Evolutionary conservation across 2,113 vertebrate genomes (phyloP), one percentile per base, ranked within the genome.

Genomic region (Corythoichthys intestinalis): DNA sequence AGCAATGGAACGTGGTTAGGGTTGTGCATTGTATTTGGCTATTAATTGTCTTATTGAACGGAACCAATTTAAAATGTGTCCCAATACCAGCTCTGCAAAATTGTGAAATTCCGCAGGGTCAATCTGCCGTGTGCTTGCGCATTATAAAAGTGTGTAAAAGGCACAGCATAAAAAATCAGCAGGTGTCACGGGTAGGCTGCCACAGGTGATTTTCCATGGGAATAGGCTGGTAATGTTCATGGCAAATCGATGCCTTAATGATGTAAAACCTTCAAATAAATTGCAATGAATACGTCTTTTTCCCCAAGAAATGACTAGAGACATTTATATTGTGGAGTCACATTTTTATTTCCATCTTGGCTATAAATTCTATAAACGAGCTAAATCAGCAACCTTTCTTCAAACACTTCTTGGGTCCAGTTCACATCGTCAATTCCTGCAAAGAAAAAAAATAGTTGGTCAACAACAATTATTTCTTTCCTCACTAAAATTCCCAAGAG

Each of bases 301-400:
- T 35, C 46, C 47, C n/a, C 57, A 72, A 69, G 2, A 75, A 74
- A 3, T 7, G 2, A 74, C 1, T 3, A 3, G 39, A 65, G 70
- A 50, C 14, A 68, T 37, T n/a, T 87, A 92, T 91, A 92, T 90
- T 88, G 92, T 93, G 93, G 97, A 95, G 91, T 92, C 95, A 94
- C 93, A 94, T 92, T 91, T 95, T 96, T 98, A 97, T 97, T 97
- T 94, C 86, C 89, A 66, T 89, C 87, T 71, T 81, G 87, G 89
- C 94, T 98, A 98, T 95, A 98, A 98, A 98, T 93, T 95, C 95
- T 98, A 98, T 94, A 98, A 98, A 97, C 89, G 88, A 90, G 82
- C 83, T 89, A 85, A 88, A 94, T 92, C 93, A 93, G 93, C 87
- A 91, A 93, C 85, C 89, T 89, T 91, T 91, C 81, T 81, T 92